phyloP scores from a whole-genome alignment of 2,888 invertebrate genomes.

The Seira ritae region DNA sequence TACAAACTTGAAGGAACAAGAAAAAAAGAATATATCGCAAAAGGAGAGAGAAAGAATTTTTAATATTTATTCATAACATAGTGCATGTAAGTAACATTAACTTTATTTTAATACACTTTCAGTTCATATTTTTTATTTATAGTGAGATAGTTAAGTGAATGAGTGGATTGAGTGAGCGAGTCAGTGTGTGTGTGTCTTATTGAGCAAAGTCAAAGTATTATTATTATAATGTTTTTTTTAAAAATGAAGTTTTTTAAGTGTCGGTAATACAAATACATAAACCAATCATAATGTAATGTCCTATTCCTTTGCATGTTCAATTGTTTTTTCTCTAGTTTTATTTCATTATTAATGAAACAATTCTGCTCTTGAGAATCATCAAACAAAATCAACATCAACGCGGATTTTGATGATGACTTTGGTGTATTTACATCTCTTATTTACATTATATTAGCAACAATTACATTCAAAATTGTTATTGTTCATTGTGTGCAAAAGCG shows the following conservation, averaged over 20 bases:
- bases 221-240: no score
- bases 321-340: no score
- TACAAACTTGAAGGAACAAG: neutral
- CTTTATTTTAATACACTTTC: neutral
- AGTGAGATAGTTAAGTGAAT: neutral
- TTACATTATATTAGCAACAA: constrained; percentile 1
- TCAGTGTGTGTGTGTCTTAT: neutral
- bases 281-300: constrained; percentile 2
- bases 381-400: no score
- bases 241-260: neutral
- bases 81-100: neutral
- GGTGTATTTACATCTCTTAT: neutral
- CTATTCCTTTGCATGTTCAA: neutral
- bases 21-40: neutral
- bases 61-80: constrained; percentile 7
- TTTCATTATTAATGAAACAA: no score
- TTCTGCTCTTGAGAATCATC: no score
- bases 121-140: constrained; percentile 3
- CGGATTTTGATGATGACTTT: no score
- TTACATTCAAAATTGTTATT: constrained; percentile 9
- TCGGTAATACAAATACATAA: constrained; percentile 1
- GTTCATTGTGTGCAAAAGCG: neutral
- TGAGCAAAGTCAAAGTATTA: neutral
- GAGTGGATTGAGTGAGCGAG: no score
- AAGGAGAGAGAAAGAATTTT: constrained; percentile 14